Evolutionary conservation across 2,113 vertebrate species (phyloP).

Genomic region (Rafetus swinhoei): DNA sequence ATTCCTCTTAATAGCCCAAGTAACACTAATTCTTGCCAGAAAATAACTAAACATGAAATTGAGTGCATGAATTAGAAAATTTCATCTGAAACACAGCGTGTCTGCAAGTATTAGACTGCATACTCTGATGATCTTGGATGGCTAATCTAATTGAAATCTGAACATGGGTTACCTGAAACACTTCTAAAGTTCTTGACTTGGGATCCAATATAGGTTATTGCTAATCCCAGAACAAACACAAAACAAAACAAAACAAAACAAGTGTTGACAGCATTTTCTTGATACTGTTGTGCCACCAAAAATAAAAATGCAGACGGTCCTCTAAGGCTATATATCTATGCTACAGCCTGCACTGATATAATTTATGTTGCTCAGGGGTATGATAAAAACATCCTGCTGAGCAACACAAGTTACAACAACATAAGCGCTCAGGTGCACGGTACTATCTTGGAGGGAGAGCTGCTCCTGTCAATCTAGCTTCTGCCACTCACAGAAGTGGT

Average conservation of each 20-base stretch:
- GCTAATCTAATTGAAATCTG: background rate
- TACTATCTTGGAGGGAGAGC: too few species aligned
- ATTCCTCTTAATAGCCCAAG: background rate
- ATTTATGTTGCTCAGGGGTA: too few species aligned
- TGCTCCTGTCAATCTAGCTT: too few species aligned
- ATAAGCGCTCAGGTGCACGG: too few species aligned
- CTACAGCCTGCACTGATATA: too few species aligned
- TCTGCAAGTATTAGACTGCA: background rate
- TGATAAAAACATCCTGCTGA: too few species aligned
- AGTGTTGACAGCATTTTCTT: background rate
- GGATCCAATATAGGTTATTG: too few species aligned
- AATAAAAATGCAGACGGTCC: background rate
- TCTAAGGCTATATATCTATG: background rate
- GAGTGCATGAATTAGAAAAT: fast-evolving
- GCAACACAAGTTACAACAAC: too few species aligned
- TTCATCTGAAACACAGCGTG: background rate
- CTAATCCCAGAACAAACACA: too few species aligned
- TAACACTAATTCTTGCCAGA: background rate
- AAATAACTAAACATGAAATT: background rate
- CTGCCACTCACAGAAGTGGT: too few species aligned
- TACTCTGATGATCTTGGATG: background rate
- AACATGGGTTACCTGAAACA: background rate
- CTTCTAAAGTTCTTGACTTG: background rate
- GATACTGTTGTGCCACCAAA: background rate
- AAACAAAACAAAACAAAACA: too few species aligned